phyloP scores from a whole-genome alignment of 2,113 vertebrate species.

The Thalassoma bifasciatum region DNA sequence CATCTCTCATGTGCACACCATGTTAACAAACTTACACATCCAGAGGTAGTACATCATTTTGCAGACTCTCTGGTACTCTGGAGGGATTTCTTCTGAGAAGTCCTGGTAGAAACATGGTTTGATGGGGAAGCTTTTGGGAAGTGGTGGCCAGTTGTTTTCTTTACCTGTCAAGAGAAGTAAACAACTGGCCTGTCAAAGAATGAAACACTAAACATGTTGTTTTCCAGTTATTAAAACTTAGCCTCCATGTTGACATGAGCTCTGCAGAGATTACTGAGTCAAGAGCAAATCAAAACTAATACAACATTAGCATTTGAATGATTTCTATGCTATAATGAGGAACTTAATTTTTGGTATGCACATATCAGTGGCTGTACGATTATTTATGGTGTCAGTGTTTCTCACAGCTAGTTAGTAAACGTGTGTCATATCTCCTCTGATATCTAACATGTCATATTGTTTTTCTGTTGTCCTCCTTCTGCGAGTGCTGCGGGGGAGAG shows the following conservation, averaged over 20 bases:
- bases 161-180: slow-evolving; percentile 79
- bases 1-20: background rate
- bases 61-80: slow-evolving; percentile 90
- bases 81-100: slow-evolving; percentile 93
- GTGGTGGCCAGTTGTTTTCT: slow-evolving; percentile 96
- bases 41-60: slow-evolving; percentile 98
- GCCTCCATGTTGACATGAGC: background rate
- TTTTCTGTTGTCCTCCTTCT: slow-evolving; percentile 9
- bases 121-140: slow-evolving; percentile 90
- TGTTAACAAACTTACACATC: slow-evolving; percentile 89
- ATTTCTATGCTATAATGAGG: background rate
- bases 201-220: background rate
- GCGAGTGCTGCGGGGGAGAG: slow-evolving; percentile 1
- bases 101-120: slow-evolving; percentile 98
- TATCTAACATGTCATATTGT: slow-evolving; percentile 18
- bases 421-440: background rate
- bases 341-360: background rate
- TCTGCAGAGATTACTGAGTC: background rate
- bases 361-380: background rate
- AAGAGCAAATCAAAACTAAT: too few species aligned
- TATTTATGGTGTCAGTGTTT: background rate
- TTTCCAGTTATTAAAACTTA: background rate
- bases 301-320: background rate
- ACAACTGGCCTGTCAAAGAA: background rate
- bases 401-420: background rate